These are phyloP conservation scores for Alces alces DNA, from an alignment of 2,113 vertebrate genomes.

Conservation along the genomic window DNA sequence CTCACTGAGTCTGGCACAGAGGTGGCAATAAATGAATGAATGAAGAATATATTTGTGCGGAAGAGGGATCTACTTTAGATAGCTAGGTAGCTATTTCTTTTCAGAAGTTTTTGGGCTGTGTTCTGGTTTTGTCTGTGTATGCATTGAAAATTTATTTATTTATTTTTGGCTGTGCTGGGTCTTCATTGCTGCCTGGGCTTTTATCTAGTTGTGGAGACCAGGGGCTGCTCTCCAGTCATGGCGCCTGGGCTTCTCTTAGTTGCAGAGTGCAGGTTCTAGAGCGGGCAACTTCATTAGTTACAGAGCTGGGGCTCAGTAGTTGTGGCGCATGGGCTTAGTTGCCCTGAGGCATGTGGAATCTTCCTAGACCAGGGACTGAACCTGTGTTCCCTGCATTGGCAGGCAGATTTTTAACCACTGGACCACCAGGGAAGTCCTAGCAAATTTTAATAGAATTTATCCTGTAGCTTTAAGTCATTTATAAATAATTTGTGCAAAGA, in stretches of 20 bases:
- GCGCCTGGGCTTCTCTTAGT: not conserved
- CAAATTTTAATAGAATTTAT: conserved; percentile 19
- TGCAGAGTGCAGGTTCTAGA: not conserved
- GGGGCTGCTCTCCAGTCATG: not conserved
- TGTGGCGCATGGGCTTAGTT: not conserved
- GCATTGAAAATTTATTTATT: not conserved
- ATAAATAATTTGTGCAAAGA: not conserved
- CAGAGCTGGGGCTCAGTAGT: not conserved
- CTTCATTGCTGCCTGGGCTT: not conserved
- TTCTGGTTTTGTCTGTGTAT: not conserved
- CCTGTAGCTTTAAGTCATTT: not conserved
- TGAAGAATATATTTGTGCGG: not conserved
- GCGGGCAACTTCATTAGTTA: not conserved
- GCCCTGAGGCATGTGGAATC: not conserved
- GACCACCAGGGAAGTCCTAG: not conserved
- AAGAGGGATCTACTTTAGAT: conserved; percentile 2
- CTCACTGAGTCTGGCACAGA: not conserved
- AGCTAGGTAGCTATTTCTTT: not conserved
- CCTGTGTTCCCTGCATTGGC: not conserved
- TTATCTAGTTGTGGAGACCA: not conserved
- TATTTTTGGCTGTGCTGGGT: not conserved
- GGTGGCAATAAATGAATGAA: not conserved
- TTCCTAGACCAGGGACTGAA: not conserved
- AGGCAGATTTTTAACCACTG: not conserved
- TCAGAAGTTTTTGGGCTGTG: not conserved